A percentile compares a stretch with the other conserved stretches of the same genome.
Conservation (phyloP, 2,888 invertebrate species). For the Leptarthrus brevirostris region DNA sequence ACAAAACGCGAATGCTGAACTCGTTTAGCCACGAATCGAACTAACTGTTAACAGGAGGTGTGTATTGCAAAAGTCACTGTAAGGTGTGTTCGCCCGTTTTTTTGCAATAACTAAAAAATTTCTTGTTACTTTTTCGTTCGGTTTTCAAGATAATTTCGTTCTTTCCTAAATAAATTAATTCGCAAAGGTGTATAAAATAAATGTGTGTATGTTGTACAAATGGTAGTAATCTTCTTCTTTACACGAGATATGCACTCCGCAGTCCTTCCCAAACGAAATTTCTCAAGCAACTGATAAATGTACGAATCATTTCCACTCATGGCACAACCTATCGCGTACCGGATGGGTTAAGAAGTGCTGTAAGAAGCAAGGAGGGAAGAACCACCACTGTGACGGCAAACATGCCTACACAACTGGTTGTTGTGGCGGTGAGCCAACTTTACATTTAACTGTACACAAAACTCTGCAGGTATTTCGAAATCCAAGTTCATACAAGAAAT, state of each 20-base stretch:
- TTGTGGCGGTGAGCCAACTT: not conserved
- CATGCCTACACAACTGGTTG: not conserved
- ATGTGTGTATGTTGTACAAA: conserved; percentile 47
- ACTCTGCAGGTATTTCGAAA: conserved; percentile 11
- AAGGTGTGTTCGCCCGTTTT: conserved; percentile 10
- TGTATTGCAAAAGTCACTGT: conserved; percentile 23
- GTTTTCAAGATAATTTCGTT: conserved; percentile 30
- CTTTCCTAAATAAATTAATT: conserved; percentile 27
- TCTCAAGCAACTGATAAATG: conserved; percentile 56
- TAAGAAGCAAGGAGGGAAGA: not conserved
- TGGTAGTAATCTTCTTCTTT: conserved; percentile 29
- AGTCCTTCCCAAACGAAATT: conserved; percentile 54
- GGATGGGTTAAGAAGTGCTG: conserved; percentile 2
- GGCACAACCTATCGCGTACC: conserved; percentile 52
- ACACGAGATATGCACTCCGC: conserved; percentile 45
- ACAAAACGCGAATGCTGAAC: conserved; percentile 32
- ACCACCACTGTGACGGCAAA: not conserved
- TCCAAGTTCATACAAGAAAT: conserved; percentile 4
- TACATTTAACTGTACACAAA: not conserved
- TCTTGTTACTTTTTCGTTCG: conserved; percentile 31
- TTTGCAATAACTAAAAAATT: conserved; percentile 19
- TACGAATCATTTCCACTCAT: conserved; percentile 51
- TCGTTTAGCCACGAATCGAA: conserved; percentile 42
- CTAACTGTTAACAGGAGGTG: conserved; percentile 33
- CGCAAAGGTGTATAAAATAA: conserved; percentile 45